Evolutionary conservation across 2,888 invertebrate genomes (phyloP), one percentile per base, ranked within the genome.

Genomic region (Apamea monoglypha): DNA sequence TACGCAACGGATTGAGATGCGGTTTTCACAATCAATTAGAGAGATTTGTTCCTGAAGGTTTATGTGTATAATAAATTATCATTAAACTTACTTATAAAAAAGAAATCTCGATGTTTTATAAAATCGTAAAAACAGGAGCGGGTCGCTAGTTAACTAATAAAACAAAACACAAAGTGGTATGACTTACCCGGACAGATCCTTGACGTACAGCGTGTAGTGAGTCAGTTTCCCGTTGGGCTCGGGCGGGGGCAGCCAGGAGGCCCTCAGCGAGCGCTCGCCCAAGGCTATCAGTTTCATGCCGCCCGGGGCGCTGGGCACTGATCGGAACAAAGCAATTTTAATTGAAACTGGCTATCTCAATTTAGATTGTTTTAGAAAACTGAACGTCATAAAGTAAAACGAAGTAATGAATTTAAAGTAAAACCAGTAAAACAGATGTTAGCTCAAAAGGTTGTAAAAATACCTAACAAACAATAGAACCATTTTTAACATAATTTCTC

Each of bases 231-330:
- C 99, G 93, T 99, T 99, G 25, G 98, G 98, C 92, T 98, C 98
- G 71, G 97, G 96, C 32, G 99, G 99, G 25, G 98, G 98, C 85
- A 98, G 97, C 99, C 99, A 99, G 69, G 98, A 98, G 64, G 99
- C 98, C 90, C 99, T 96, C 91, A 99, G 97, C 85, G 98, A 98
- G 91, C 98, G 98, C 85, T 98, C 98, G 80, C 98, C 98, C 87
- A 98, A 96, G 12, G 98, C 98, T 80, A 98, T 97, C 53, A 98
- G 98, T 95, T 99, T 99, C 93, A 99, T 98, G 82, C 98, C 98
- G 70, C 98, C 98, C 53, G 99, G 99, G 73, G 98, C 98, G 88
- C 98, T 98, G 56, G 99, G 99, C 88, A 98, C 99, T 98, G 92
- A 78, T 47, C 91, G 89, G 36, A 70, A 83, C 67, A 77, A 76